Base-by-base conservation (phyloP, 2,113 vertebrate species). In the Callionymus lyra region DNA sequence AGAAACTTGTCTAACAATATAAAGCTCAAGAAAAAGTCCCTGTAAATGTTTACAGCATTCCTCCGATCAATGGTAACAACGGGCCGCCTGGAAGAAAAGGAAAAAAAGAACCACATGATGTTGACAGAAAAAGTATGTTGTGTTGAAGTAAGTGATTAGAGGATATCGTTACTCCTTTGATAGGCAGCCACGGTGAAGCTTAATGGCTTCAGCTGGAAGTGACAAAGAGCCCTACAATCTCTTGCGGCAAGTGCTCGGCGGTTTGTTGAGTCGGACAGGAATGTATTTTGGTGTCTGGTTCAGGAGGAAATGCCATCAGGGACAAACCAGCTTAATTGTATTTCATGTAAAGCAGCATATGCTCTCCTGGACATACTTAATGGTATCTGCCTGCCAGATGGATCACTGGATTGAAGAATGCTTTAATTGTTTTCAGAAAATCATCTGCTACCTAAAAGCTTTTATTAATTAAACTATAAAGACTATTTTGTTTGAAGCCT, bases 231-330 rank as follows among this genome's bases (percentile, higher is more conserved):
- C 47, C n/a, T n/a, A n/a, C 1, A 1, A 56, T 63, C 54, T 14
- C 14, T 34, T 10, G 41, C 48, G 17, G 36, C 31, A 50, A 64
- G 67, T 41, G 32, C 14, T 18, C 12, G 21, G 31, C 47, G n/a
- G 56, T 56, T 12, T 63, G 55, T n/a, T 62, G 63, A 8, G 43
- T 50, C 10, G 11, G 37, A 11, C 39, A 38, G 34, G 32, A 54
- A 51, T 38, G 44, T 31, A 34, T 65, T 48, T 62, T 55, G 63
- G 55, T 58, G 48, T 59, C 60, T 51, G 55, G 64, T 14, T 41
- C 1, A 27, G 16, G 17, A 27, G 55, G 44, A 62, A 68, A 70
- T 50, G n/a, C 33, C 38, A 35, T 52, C 39, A 34, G 49, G n/a
- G 44, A 57, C 46, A 11, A 47, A 12, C n/a, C 1, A 19, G n/a